Evolutionary conservation across 2,113 vertebrate genomes (phyloP), one percentile per base, ranked within the genome.

Genomic region (Elephas maximus): DNA sequence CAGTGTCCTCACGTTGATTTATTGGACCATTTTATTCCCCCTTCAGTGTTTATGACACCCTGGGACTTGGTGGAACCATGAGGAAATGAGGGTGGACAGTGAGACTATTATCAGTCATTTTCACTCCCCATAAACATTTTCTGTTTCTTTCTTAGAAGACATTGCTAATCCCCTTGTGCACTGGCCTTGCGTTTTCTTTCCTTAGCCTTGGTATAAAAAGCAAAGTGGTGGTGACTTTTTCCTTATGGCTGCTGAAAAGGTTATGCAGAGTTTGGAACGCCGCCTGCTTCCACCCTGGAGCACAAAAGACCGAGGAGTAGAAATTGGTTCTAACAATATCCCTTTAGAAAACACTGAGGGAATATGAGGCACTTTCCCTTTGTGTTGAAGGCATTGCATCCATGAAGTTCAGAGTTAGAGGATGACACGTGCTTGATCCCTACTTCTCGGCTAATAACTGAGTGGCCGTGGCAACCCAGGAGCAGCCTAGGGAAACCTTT

Each of bases 81-180:
- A 94, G 92, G 96, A 97, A 97, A 96, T 96, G 85, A 97, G 93
- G 91, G 92, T 51, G 91, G 97, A 96, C 95, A 88, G 94, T 78
- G 97, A 96, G 57, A 90, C 90, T 45, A 92, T 97, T 96, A 95
- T 78, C 94, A 60, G 95, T 96, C 90, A 96, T 96, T 95, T 97
- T 98, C 96, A 85, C 96, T 97, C 95, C 96, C 88, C 96, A 95
- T 97, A 97, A 97, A 95, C 88, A 95, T 97, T 82, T 79, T 95
- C 81, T 95, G 71, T 94, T 94, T 96, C 88, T 92, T 30, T 91
- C 93, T 88, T 60, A 65, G 92, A 83, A 95, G 98, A 88, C 91
- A 44, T 69, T 14, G 74, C 93, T 96, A 97, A 96, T 93, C 90
- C 96, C 76, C 85, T 18, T 0, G 7, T 79, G 92, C 85, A 41